phyloP scores from a whole-genome alignment of 2,888 invertebrate genomes.

The Chamaedrilus cognettii region DNA sequence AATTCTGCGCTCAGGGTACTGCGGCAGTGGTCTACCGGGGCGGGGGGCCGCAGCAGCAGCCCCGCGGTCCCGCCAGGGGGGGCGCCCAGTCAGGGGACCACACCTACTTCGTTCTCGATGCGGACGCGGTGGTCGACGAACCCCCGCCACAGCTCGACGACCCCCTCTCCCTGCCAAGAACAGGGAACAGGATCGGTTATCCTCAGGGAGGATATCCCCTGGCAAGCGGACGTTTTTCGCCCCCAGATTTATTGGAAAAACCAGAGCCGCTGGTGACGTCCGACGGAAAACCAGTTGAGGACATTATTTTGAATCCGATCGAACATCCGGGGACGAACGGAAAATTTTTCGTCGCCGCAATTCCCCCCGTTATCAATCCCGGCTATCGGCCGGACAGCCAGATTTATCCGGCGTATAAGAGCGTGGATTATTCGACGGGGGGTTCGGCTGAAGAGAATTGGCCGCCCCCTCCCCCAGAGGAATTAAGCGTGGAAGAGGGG shows the following conservation, averaged over 20 bases:
- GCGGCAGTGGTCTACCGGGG: neutral
- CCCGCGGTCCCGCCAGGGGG: neutral
- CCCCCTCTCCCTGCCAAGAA: neutral
- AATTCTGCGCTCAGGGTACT: constrained; percentile 4
- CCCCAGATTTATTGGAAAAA: neutral
- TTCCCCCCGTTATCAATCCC: too few relatives aligned
- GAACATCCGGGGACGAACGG: constrained; percentile 9
- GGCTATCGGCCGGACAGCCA: neutral
- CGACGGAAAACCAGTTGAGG: neutral
- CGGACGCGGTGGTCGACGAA: constrained; percentile 22
- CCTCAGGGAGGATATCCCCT: neutral
- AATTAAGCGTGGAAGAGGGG: neutral
- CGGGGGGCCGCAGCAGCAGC: neutral
- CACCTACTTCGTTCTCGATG: constrained; percentile 31
- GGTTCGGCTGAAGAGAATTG: constrained; percentile 3
- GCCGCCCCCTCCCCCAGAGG: constrained; percentile 1
- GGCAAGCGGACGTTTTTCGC: neutral
- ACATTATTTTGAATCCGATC: neutral
- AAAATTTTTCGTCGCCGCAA: neutral
- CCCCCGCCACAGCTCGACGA: neutral
- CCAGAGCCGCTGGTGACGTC: neutral
- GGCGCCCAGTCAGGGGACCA: constrained; percentile 16
- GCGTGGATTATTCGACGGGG: neutral
- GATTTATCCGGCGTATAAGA: neutral
- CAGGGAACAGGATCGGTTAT: neutral